Percentiles rank a stretch among this genome's conserved stretches.
Conservation (phyloP, 2,888 invertebrate genomes). For the Cryptophagus acutangulus region DNA sequence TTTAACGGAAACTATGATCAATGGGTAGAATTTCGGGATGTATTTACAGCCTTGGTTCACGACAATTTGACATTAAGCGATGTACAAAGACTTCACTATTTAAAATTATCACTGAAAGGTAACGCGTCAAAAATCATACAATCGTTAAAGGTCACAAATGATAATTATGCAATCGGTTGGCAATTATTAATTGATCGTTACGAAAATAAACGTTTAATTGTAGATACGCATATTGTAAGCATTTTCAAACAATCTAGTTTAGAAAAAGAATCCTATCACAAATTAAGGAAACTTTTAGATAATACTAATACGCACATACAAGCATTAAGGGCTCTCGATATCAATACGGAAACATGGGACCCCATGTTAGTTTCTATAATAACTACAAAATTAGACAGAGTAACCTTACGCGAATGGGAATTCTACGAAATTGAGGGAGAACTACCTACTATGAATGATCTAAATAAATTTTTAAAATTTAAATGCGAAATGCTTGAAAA, state of each 20-base stretch:
- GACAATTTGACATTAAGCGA: not conserved
- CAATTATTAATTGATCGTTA: slow-evolving; percentile 1
- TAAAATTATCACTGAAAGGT: not conserved
- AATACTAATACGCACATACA: not conserved
- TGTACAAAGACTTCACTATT: slow-evolving; percentile 3
- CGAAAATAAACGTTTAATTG: not conserved
- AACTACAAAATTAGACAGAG: not conserved
- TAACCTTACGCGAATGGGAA: not conserved
- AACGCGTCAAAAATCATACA: not conserved
- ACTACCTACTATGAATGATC: not conserved
- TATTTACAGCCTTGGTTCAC: not conserved
- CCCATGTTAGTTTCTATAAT: not conserved
- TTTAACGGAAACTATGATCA: not conserved
- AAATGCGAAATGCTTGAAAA: not conserved
- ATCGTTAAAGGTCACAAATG: not conserved
- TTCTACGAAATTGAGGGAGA: not conserved
- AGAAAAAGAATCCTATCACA: not conserved
- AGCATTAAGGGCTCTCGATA: not conserved
- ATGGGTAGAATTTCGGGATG: slow-evolving; percentile 4
- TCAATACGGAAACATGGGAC: not conserved
- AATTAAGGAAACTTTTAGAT: not conserved
- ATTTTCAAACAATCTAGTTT: not conserved
- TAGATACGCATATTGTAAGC: not conserved
- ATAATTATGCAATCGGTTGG: not conserved
- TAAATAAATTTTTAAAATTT: not conserved